A percentile compares a stretch with the other conserved stretches of the same genome.
Evolutionary conservation across 2,113 vertebrate genomes (phyloP).

Genomic region (Hippopotamus amphibius): DNA sequence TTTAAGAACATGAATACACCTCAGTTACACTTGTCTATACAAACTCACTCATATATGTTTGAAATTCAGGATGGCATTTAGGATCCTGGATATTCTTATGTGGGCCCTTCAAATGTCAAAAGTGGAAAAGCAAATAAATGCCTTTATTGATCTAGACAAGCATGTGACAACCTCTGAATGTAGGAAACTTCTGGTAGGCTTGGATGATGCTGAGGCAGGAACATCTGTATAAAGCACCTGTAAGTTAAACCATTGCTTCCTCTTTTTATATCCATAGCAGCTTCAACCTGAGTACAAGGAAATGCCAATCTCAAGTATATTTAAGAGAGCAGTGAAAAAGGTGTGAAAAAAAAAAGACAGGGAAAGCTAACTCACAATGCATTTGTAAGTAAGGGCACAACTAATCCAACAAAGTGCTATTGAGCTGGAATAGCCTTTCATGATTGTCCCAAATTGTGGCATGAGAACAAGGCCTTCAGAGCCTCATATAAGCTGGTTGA

Average conservation of each 20-base stretch:
- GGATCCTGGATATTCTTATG: neutral
- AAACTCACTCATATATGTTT: neutral
- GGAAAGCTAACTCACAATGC: neutral
- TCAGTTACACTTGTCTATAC: neutral
- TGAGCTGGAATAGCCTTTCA: rapidly evolving
- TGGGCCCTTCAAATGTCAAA: neutral
- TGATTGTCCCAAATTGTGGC: neutral
- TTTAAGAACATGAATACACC: neutral
- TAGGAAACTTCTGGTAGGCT: neutral
- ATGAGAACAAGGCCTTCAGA: neutral
- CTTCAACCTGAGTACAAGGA: neutral
- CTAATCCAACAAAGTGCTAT: neutral
- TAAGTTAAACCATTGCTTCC: neutral
- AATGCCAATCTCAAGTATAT: neutral
- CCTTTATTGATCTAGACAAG: neutral
- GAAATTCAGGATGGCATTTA: neutral
- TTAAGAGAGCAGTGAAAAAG: neutral
- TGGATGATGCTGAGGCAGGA: neutral
- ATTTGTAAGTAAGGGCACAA: neutral
- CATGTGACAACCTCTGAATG: neutral
- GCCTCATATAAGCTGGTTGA: neutral
- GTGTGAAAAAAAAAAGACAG: no score
- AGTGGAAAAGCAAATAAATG: neutral
- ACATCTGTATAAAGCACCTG: neutral
- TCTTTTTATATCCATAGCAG: rapidly evolving